Evolutionary conservation across 2,888 invertebrate species (phyloP).

Genomic region (Melieria crassipennis): DNA sequence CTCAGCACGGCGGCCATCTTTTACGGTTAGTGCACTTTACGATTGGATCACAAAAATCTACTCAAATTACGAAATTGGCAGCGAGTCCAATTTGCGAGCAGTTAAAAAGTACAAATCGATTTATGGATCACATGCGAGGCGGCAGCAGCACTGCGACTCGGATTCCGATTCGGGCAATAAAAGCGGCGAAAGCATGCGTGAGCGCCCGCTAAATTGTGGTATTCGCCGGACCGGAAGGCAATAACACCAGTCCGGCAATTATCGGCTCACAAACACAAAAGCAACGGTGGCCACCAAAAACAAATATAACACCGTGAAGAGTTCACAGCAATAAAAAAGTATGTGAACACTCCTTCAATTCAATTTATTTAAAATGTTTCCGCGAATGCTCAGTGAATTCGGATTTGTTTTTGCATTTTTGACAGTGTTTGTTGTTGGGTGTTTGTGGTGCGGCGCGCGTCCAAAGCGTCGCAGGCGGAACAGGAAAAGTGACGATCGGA

Average conservation of each 20-base stretch:
- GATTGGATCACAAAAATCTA: background rate
- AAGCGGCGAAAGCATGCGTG: slow-evolving; percentile 42
- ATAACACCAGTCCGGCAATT: slow-evolving; percentile 46
- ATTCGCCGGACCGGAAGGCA: slow-evolving; percentile 51
- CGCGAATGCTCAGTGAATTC: slow-evolving; percentile 21
- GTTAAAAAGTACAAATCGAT: slow-evolving; percentile 13
- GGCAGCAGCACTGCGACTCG: background rate
- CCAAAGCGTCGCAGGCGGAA: slow-evolving; percentile 54
- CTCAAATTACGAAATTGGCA: background rate
- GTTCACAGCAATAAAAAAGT: slow-evolving; percentile 17
- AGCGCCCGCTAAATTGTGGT: slow-evolving; percentile 45
- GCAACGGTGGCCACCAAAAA: slow-evolving; percentile 18
- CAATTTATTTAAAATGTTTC: slow-evolving; percentile 33
- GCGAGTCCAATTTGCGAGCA: background rate
- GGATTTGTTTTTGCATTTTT: slow-evolving; percentile 3
- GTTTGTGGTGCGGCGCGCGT: slow-evolving; percentile 6
- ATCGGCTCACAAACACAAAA: slow-evolving; percentile 16
- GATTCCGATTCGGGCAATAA: slow-evolving; percentile 22
- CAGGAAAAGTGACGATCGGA: slow-evolving; percentile 68
- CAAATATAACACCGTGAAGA: slow-evolving; percentile 28
- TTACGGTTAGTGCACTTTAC: too few relatives aligned
- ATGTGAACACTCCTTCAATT: slow-evolving; percentile 28
- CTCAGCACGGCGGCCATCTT: too few relatives aligned
- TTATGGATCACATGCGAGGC: background rate
- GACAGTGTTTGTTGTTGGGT: slow-evolving; percentile 14